These are phyloP conservation scores for Anoura caudifer DNA, from an alignment of 2,113 vertebrate genomes.

Conservation along the genomic window DNA sequence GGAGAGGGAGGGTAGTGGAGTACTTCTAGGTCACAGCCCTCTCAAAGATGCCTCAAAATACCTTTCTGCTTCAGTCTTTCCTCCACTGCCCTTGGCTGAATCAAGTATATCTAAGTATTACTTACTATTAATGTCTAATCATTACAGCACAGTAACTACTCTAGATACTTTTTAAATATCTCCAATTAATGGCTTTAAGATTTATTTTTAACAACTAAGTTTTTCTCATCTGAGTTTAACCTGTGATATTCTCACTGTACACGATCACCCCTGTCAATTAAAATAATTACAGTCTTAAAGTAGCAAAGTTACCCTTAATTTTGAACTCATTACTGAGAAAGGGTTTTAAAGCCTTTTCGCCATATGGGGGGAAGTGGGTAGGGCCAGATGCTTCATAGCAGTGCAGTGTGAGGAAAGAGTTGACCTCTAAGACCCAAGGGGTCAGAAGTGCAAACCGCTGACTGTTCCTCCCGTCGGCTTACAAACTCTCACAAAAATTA, in stretches of 20 bases:
- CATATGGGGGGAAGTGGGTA: background rate
- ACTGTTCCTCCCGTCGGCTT: background rate
- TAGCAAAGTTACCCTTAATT: conserved; percentile 16
- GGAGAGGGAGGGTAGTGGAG: background rate
- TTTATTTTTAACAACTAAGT: conserved; percentile 23
- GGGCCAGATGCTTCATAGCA: background rate
- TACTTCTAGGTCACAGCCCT: background rate
- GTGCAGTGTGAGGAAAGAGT: background rate
- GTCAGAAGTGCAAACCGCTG: background rate
- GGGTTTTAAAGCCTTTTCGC: background rate
- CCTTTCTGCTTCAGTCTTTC: conserved; percentile 11
- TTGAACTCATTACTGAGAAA: conserved; percentile 28
- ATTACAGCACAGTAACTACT: background rate
- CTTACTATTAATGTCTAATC: background rate
- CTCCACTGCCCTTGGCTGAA: background rate
- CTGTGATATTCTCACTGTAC: background rate
- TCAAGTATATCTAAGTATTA: background rate
- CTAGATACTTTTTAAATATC: background rate
- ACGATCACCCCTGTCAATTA: background rate
- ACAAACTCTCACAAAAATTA: background rate
- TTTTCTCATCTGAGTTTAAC: conserved; percentile 40
- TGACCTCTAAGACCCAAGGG: background rate
- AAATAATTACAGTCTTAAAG: conserved; percentile 19
- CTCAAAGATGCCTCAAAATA: background rate
- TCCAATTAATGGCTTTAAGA: conserved; percentile 25